phyloP scores from a whole-genome alignment of 2,797 vertebrate genomes.

The Lepus oiostolus region DNA sequence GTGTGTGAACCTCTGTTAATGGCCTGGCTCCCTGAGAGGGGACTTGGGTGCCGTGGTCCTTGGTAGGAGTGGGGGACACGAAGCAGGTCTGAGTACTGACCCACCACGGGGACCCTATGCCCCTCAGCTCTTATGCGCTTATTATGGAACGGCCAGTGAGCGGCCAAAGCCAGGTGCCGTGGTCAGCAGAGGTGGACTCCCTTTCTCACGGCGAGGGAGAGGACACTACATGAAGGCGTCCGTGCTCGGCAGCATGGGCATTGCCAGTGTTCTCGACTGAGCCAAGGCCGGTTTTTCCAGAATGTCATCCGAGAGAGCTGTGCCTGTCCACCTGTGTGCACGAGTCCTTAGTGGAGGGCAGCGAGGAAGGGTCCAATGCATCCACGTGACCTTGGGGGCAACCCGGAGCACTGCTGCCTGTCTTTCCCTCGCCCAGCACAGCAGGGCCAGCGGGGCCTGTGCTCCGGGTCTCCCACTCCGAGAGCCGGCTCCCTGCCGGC shows the following conservation, averaged over 20 bases:
- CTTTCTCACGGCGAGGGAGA: slow-evolving; percentile 93
- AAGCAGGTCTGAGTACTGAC: neutral
- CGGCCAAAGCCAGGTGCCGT: slow-evolving; percentile 70
- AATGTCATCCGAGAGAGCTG: slow-evolving; percentile 88
- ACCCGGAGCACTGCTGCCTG: neutral
- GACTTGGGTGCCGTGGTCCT: accelerated
- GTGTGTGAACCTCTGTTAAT: neutral
- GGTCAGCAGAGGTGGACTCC: slow-evolving; percentile 79
- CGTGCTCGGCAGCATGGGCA: slow-evolving; percentile 89
- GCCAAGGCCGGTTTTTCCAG: slow-evolving; percentile 90
- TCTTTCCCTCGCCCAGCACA: slow-evolving; percentile 78
- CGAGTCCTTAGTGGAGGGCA: slow-evolving; percentile 92
- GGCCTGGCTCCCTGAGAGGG: neutral
- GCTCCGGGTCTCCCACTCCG: slow-evolving; percentile 77
- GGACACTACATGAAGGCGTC: slow-evolving; percentile 88
- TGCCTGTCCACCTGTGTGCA: slow-evolving; percentile 90
- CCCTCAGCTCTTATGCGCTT: neutral
- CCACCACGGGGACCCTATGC: no score
- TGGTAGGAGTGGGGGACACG: accelerated
- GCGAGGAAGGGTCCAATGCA: slow-evolving; percentile 93
- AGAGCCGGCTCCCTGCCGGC: no score
- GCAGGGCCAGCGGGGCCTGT: slow-evolving; percentile 38
- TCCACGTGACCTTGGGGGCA: slow-evolving; percentile 87
- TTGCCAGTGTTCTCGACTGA: slow-evolving; percentile 89
- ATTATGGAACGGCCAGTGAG: slow-evolving; percentile 74